Evolutionary conservation across 1,140 invertebrate genomes (phyloP), one percentile per base, ranked within the genome.

Genomic region (Leptonema lineaticorne): DNA sequence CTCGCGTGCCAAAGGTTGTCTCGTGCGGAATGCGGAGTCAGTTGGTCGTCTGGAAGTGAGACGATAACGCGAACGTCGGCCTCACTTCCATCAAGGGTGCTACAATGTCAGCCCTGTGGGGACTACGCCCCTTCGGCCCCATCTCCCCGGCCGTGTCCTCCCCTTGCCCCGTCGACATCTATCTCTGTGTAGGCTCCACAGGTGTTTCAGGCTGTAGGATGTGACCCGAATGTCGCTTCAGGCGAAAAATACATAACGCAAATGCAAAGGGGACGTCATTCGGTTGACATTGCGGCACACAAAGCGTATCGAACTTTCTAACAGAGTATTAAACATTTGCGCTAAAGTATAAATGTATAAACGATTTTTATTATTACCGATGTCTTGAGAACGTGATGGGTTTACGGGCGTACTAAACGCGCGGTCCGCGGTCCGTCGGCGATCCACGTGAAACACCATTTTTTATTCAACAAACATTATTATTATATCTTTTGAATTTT

Each of bases 181-280:
- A n/a, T n/a, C n/a, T n/a, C n/a, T n/a, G n/a, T n/a, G n/a, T n/a
- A n/a, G 11, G 29, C 5, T 5, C 29, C 46, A 48, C 46, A 48
- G 46, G 46, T 48, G 46, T n/a, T 22, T 48, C 37, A 16, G 37
- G 2, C 8, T 22, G 2, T 48, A 8, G 16, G 20, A 20, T 48
- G 16, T 48, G 46, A 48, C 46, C 46, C 46, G 46, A 41, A 41
- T 41, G 37, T 9, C 2, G 2, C 16, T 41, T 3, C 37, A 2
- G 37, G 9, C 37, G 37, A 41, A 41, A 41, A 41, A 16, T 9
- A 9, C 11, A 41, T 9, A 41, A 16, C 37, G 37, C n/a, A 41
- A 48, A 48, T 48, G 46, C 46, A 48, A 48, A 48, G 16, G 5
- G 46, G 46, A 48, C 46, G 46, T 48, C 46, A 20, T 48, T 48